These are phyloP conservation scores for Mustelus asterias DNA, from an alignment of 2,113 vertebrate species.

Conservation along the genomic window DNA sequence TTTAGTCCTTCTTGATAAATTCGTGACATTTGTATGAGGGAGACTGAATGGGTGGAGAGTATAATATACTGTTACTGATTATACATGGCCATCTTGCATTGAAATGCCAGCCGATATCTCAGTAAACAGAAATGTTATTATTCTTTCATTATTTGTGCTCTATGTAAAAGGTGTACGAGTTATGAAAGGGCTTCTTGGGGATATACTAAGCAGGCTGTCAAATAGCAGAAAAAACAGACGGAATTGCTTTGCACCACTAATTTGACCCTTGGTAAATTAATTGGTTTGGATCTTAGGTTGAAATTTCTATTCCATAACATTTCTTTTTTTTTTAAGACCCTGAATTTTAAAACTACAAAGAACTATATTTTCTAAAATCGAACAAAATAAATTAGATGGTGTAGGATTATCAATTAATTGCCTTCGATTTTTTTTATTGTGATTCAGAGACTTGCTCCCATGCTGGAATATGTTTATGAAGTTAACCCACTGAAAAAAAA, in stretches of 20 bases:
- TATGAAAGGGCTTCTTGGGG: constrained; percentile 58
- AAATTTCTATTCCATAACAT: not conserved
- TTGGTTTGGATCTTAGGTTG: constrained; percentile 1
- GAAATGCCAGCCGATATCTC: constrained; percentile 85
- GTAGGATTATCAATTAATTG: not conserved
- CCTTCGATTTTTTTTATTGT: not conserved
- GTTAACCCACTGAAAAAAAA: not conserved
- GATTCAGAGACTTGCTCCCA: not conserved
- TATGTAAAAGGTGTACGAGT: constrained; percentile 62
- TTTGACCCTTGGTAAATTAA: constrained; percentile 26
- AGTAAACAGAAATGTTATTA: constrained; percentile 85
- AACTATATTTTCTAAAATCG: not conserved
- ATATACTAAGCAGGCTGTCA: constrained; percentile 81
- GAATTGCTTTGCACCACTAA: constrained; percentile 32
- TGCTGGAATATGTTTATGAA: not conserved
- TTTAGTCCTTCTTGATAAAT: constrained; percentile 55
- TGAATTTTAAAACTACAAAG: not conserved
- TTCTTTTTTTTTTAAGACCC: not conserved
- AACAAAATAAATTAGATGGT: not conserved
- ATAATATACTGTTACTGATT: constrained; percentile 66
- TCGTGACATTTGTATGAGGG: constrained; percentile 85
- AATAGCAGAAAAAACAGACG: constrained; percentile 59
- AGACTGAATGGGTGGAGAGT: constrained; percentile 62
- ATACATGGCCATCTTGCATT: constrained; percentile 67
- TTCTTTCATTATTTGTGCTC: constrained; percentile 69